phyloP scores from a whole-genome alignment of 2,113 vertebrate genomes.

The Cyanistes caeruleus region DNA sequence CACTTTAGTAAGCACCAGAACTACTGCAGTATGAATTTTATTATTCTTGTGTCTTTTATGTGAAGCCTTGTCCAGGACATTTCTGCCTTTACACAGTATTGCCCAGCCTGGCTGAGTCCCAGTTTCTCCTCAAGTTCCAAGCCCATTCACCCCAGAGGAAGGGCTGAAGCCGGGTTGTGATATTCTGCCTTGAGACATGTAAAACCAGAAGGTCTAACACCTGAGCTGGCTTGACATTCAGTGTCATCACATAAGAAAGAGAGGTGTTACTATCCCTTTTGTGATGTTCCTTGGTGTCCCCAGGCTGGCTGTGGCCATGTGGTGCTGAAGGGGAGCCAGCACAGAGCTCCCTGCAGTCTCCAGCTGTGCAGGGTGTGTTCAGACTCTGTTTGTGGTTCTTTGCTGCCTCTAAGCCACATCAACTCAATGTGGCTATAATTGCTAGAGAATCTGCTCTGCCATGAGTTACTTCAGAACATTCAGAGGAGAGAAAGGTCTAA shows the following conservation, averaged over 20 bases:
- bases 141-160: background rate
- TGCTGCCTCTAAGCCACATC: background rate
- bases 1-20: background rate
- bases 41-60: background rate
- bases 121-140: background rate
- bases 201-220: background rate
- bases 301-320: background rate
- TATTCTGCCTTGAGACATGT: background rate
- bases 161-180: background rate
- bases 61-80: background rate
- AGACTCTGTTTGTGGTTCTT: accelerated
- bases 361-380: background rate
- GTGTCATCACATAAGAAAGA: background rate
- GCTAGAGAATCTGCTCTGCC: background rate
- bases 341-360: background rate
- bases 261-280: background rate
- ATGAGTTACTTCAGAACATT: background rate
- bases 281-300: background rate
- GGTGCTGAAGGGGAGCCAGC: background rate
- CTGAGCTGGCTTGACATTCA: background rate
- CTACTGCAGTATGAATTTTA: background rate
- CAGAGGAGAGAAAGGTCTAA: background rate
- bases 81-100: background rate
- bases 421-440: background rate
- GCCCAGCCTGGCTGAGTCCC: background rate